These are phyloP conservation scores for Tenebrio molitor DNA, from an alignment of 1,140 invertebrate species.

Conservation along the genomic window DNA sequence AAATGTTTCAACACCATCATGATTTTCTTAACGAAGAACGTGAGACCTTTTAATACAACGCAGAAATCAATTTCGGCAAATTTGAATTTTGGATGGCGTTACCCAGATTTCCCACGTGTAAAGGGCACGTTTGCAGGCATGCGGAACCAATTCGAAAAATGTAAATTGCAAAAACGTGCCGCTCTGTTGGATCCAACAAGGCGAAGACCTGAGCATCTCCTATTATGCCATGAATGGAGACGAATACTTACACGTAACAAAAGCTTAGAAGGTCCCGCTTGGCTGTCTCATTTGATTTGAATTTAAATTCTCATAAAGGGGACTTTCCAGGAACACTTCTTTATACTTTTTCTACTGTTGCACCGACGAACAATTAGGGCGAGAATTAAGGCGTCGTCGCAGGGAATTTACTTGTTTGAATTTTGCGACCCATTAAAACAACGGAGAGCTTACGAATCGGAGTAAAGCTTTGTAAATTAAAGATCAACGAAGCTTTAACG, in stretches of 20 bases:
- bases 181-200: constrained; percentile 17
- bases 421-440: neutral
- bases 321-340: neutral
- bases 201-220: constrained; percentile 21
- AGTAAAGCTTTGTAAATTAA: constrained; percentile 24
- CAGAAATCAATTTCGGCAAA: neutral
- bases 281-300: constrained; percentile 9
- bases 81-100: neutral
- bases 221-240: constrained; percentile 21
- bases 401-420: neutral
- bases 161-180: constrained; percentile 13
- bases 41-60: no score
- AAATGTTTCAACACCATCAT: no score
- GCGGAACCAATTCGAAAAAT: constrained; percentile 1
- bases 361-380: neutral
- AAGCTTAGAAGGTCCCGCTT: constrained; percentile 3
- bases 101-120: constrained; percentile 8
- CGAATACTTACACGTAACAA: constrained; percentile 21
- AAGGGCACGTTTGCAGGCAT: neutral
- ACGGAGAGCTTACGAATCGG: neutral
- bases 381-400: neutral
- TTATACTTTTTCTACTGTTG: neutral
- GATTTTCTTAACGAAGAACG: no score
- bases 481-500: constrained; percentile 1
- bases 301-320: constrained; percentile 20